Conservation (phyloP, 2,113 vertebrate genomes). For the Nothoprocta perdicaria region DNA sequence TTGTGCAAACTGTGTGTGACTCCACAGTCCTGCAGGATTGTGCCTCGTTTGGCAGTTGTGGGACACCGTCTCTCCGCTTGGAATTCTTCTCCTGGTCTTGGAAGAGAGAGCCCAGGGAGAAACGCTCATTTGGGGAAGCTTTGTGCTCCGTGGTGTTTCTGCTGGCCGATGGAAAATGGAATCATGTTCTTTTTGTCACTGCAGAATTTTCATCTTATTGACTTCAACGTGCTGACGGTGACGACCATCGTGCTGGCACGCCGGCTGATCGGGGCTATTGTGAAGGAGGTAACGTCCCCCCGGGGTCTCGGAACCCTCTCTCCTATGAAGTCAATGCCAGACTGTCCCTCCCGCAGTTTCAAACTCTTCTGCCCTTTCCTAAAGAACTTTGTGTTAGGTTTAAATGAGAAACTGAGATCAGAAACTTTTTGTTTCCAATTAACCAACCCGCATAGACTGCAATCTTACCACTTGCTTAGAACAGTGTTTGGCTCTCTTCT, state of each 20-base stretch:
- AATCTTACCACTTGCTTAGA: background rate
- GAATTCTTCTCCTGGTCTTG: background rate
- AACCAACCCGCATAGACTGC: background rate
- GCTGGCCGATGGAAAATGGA: background rate
- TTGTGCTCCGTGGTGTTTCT: background rate
- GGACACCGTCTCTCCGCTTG: background rate
- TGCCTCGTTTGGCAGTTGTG: fast-evolving
- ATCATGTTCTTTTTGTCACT: constrained; percentile 9
- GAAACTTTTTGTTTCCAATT: background rate
- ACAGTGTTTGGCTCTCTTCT: background rate
- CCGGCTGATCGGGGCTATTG: constrained; percentile 91
- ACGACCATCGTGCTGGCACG: constrained; percentile 93
- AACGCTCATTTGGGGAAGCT: background rate
- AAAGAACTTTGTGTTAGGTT: background rate
- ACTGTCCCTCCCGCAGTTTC: background rate
- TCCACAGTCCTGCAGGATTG: background rate
- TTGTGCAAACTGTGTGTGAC: fast-evolving
- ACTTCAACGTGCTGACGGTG: constrained; percentile 98
- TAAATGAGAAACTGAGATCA: background rate
- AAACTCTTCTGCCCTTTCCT: background rate
- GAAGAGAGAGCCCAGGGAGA: background rate
- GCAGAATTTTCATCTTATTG: constrained; percentile 98
- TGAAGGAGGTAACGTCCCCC: constrained; percentile 89
- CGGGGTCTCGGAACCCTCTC: background rate
- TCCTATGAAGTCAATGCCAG: fast-evolving